Conservation (phyloP, 2,797 vertebrate genomes). For the Centropyge bicolor region DNA sequence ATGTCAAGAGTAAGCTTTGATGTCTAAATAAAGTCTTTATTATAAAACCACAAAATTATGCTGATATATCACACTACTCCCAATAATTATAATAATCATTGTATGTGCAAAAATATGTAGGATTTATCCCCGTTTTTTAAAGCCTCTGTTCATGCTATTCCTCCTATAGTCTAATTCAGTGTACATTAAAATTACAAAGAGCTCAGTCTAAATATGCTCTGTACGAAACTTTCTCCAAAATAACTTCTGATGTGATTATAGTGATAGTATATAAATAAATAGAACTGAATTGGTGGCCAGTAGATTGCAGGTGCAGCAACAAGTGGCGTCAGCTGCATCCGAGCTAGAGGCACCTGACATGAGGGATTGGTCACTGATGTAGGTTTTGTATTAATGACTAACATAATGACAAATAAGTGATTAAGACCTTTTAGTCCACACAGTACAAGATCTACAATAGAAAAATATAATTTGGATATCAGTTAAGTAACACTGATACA, state of each 20-base stretch:
- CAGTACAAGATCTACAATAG: not conserved
- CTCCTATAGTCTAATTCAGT: not conserved
- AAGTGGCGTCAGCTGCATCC: not conserved
- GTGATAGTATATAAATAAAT: no score
- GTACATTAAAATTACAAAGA: no score
- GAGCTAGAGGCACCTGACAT: not conserved
- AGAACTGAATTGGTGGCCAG: no score
- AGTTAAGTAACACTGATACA: not conserved
- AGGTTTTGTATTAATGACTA: not conserved
- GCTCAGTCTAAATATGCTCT: no score
- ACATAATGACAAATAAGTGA: not conserved
- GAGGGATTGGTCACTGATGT: not conserved
- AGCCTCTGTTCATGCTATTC: not conserved
- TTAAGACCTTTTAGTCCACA: not conserved
- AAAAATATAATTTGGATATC: not conserved
- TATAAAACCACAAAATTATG: not conserved
- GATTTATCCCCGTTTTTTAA: not conserved
- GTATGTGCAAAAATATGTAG: not conserved
- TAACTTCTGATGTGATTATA: no score
- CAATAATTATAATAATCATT: no score
- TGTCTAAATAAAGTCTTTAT: not conserved
- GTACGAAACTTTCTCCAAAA: no score
- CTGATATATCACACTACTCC: no score
- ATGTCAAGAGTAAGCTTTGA: not conserved
- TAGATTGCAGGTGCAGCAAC: not conserved